Base-by-base conservation (phyloP, 2,888 invertebrate species). In the Agelastica alni region DNA sequence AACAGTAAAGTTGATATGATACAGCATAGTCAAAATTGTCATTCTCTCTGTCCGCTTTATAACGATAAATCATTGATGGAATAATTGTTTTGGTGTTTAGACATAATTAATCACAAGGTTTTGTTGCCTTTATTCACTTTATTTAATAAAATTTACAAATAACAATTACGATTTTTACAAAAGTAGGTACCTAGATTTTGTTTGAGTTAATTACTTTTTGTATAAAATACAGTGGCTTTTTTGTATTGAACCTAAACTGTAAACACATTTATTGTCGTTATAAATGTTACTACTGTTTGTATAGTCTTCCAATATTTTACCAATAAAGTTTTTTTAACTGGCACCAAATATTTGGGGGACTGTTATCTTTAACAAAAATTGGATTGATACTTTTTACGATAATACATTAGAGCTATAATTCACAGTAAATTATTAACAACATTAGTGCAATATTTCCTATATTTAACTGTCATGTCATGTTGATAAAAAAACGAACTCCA, bases 401-500 rank as follows among this genome's bases (percentile, higher is more conserved):
- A 47, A 18, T 37, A n/a, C 42, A 31, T 32, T 31, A 41, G 31
- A 41, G 31, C 31, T 10, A 39, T 48, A 48, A 48, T 39, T 48
- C 22, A 32, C 31, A 32, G 9, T 16, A 13, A 14, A 32, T 49
- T 41, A 42, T 41, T 49, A 49, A 41, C 32, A 49, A 32, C 32
- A 49, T 41, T 49, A 41, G 13, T 41, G 49, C 49, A 49, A 49
- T 49, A 49, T 41, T 49, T 49, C 41, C 31, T 49, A 41, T 49
- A 42, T 49, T 41, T 49, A 41, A 49, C 49, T 41, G 49, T 14
- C 49, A 49, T 49, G 49, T 49, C 49, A 49, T 49, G 41, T 41
- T 49, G 42, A 49, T 49, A 42, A 39, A 20, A 49, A 41, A 51
- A 42, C 51, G 22, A 47, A 51, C 51, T 45, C 42, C 51, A 56